Base-by-base conservation (phyloP, 1,140 invertebrate genomes). In the Heterodera schachtii region DNA sequence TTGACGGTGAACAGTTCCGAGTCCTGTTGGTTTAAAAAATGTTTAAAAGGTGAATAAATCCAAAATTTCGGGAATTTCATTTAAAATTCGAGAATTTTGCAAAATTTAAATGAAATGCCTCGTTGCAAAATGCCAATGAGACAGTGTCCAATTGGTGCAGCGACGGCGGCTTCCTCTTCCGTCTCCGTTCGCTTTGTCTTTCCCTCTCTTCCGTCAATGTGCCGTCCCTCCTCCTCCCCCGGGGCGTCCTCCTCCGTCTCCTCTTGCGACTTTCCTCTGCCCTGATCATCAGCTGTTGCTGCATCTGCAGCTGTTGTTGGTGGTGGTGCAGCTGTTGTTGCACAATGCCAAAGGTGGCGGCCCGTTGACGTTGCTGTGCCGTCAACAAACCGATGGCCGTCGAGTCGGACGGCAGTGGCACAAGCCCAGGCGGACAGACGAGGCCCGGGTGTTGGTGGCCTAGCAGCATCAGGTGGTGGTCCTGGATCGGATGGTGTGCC, bases 1-100 rank as follows among this genome's bases (percentile, higher is more conserved):
- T 78, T 46, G 44, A 69, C 47, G 43, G 57, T 69, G 57, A 78
- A 78, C 2, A 78, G 3, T n/a, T 64, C 44, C 31, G 77, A 78
- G 44, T 69, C 64, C 77, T 78, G 21, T 64, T 16, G 66, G 44
- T 66, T 43, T 31, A 46, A n/a, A 5, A 19, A 19, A 75, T 47
- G 13, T 47, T 43, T 57, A 47, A 41, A 74, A n/a, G n/a, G 31
- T 31, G 31, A 31, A 31, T 31, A 31, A 31, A 49, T 3, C 46
- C n/a, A 74, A 21, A 74, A 74, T 41, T 7, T 8, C 6, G 1
- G n/a, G 31, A 31, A 31, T 31, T 31, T 31, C 31, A 31, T 31
- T 31, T 31, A 31, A 31, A 73, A 8, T 41, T 31, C 49, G 49
- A 73, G 5, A 8, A 31, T 73, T 41, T 73, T 19, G n/a, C 46